phyloP scores from a whole-genome alignment of 2,113 vertebrate species.

The Madoqua kirkii region DNA sequence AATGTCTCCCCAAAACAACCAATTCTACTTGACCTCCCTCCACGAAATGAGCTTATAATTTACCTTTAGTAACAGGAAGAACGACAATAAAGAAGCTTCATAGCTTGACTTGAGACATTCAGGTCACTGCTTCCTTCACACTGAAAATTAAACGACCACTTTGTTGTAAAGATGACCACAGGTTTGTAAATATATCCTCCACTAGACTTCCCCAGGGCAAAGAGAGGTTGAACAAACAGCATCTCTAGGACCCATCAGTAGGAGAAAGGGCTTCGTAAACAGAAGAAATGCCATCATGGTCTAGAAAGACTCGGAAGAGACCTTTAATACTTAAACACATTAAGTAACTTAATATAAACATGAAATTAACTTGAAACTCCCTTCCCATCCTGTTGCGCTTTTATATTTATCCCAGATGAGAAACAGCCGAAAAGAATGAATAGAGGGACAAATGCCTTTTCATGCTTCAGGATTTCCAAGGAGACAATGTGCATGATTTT shows the following conservation, averaged over 20 bases:
- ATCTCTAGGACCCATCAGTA: neutral
- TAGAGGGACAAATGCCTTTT: too few relatives aligned
- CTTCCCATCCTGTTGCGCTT: neutral
- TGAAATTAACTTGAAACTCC: neutral
- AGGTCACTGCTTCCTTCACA: neutral
- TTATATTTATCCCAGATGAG: neutral
- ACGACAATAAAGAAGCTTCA: neutral
- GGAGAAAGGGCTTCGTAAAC: neutral
- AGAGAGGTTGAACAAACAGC: neutral
- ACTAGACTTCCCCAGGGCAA: neutral
- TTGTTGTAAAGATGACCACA: neutral
- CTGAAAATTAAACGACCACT: neutral
- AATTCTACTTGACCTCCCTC: neutral
- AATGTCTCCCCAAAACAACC: neutral
- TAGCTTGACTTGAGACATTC: neutral
- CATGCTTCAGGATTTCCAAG: neutral
- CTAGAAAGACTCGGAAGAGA: neutral
- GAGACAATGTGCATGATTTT: neutral
- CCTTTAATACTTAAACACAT: neutral
- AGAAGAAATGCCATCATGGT: neutral
- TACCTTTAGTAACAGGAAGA: neutral
- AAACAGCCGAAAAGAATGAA: neutral
- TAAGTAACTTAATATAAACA: neutral
- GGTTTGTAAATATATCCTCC: accelerated
- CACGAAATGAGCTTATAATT: neutral